Percentiles rank a stretch among this genome's conserved stretches.
Evolutionary conservation across 2,113 vertebrate genomes (phyloP).

Genomic region (Oreochromis spilurus): DNA sequence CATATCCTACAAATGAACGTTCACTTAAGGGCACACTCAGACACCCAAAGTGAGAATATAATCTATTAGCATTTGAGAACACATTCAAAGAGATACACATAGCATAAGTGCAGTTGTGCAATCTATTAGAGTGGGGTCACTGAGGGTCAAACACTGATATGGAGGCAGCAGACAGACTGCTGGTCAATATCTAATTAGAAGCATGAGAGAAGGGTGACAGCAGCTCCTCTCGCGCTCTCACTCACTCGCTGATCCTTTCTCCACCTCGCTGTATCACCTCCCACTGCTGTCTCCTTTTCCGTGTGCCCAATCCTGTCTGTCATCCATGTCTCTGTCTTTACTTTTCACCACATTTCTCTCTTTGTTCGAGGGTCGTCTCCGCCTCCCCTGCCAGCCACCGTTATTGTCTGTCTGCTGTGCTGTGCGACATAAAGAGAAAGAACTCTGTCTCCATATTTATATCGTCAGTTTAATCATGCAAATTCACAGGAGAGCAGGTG

Average conservation of each 20-base stretch:
- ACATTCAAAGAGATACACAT: not conserved
- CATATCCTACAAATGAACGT: not conserved
- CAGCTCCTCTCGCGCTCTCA: not conserved
- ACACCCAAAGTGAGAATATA: not conserved
- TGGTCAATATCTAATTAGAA: slow-evolving; percentile 73
- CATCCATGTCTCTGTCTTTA: slow-evolving; percentile 4
- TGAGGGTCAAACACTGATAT: slow-evolving; percentile 30
- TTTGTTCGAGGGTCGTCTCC: slow-evolving; percentile 18
- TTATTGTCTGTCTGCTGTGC: not conserved
- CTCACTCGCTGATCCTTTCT: not conserved
- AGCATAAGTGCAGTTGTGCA: slow-evolving; percentile 22
- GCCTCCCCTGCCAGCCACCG: not conserved
- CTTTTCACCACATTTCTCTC: slow-evolving; percentile 19
- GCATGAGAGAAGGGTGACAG: slow-evolving; percentile 46
- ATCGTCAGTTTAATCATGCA: not conserved
- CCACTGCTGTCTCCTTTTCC: slow-evolving; percentile 38
- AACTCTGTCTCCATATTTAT: not conserved
- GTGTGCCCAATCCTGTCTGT: slow-evolving; percentile 30
- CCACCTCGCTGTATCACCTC: slow-evolving; percentile 27
- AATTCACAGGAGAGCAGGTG: slow-evolving; percentile 2
- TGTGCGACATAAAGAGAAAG: not conserved
- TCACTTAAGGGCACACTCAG: not conserved
- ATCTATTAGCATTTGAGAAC: not conserved
- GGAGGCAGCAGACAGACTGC: slow-evolving; percentile 43
- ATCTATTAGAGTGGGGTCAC: slow-evolving; percentile 53